Evolutionary conservation across 2,888 invertebrate species (phyloP), one percentile per base, ranked within the genome.

Genomic region (Drosophila longiperda): DNA sequence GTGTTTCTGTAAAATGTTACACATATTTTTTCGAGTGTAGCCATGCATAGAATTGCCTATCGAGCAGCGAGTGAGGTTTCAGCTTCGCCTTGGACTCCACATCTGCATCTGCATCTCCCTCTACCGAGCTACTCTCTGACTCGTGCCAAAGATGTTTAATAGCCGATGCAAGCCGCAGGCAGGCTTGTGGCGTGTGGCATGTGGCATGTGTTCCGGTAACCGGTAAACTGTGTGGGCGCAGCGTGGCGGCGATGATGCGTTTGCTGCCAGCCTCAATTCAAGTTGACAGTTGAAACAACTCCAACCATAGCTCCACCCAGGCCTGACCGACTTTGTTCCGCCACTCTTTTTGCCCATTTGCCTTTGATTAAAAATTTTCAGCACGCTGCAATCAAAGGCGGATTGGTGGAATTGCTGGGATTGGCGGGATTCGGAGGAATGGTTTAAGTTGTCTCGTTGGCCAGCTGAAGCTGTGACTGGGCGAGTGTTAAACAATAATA

Each of bases 141-240:
- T 88, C 87, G 89, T 84, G 87, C 84, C 89, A 86, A 83, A 86
- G 89, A 75, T 84, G 89, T 86, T 88, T 86, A 88, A 88, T 83
- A 86, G 83, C 68, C 70, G 66, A 60, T 38, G 55, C 55, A 55
- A 53, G 80, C 88, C 68, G 62, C 73, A 68, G 86, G 83, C 83
- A 38, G 38, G 38, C 55, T 55, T 38, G 55, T 55, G 54, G 54
- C 26, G 34, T 53, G 53, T 53, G 53, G 53, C 53, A 53, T 54
- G 53, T 54, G 54, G 23, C 54, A 54, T 54, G 60, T 57, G 50
- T 52, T 42, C 59, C 60, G 68, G 62, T 57, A 42, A 66, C 55
- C 55, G 55, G 55, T 55, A 55, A 8, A 70, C 65, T 83, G 89
- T 84, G 84, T 88, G 87, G 83, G 84, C 78, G 72, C 72, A 72